Conservation (phyloP, 92 coral and sea anemone genomes). For the Palythoa grandiflora region DNA sequence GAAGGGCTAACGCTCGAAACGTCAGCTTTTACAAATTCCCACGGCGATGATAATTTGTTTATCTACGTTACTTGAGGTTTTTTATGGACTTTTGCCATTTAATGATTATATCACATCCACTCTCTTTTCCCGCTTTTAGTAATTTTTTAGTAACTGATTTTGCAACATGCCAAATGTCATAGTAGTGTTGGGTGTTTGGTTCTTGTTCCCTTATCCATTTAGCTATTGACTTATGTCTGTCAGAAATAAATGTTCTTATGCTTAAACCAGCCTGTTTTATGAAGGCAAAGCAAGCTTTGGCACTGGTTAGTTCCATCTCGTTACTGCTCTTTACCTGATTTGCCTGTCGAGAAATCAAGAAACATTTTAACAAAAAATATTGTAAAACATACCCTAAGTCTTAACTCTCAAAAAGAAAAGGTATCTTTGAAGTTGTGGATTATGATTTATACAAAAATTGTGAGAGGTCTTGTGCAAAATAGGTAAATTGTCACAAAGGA, state of each 20-base stretch:
- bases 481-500: neutral
- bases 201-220: constrained; percentile 32
- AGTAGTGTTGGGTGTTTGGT: constrained; percentile 28
- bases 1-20: too few relatives aligned
- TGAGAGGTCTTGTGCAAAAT: constrained; percentile 6
- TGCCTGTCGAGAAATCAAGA: constrained; percentile 19
- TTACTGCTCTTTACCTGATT: constrained; percentile 16
- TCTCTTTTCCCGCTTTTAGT: constrained; percentile 20
- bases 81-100: constrained; percentile 34
- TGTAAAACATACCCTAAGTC: neutral
- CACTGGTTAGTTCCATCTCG: neutral
- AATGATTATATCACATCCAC: constrained; percentile 10
- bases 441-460: neutral
- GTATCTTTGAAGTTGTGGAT: neutral
- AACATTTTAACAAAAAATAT: constrained; percentile 9
- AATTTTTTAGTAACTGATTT: constrained; percentile 10
- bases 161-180: constrained; percentile 22
- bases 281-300: constrained; percentile 5
- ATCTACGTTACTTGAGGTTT: too few relatives aligned
- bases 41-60: too few relatives aligned
- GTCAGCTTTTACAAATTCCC: too few relatives aligned
- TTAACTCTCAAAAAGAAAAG: neutral
- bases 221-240: constrained; percentile 28
- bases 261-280: constrained; percentile 25
- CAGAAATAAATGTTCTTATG: constrained; percentile 31